phyloP scores from a whole-genome alignment of 2,113 vertebrate genomes.

The Zosterops hypoxanthus region DNA sequence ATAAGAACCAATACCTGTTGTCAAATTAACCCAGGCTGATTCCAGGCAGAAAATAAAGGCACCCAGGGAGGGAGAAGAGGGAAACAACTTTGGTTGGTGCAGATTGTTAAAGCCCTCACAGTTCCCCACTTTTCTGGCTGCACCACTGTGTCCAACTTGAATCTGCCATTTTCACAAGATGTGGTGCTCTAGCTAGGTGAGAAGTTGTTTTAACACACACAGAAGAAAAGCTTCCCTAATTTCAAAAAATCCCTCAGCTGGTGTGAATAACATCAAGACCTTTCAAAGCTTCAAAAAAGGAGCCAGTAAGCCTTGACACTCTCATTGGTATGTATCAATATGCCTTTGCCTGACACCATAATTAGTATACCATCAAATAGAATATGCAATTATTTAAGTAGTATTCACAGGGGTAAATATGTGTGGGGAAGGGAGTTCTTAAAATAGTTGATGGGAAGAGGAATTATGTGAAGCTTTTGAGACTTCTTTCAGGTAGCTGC shows the following conservation, averaged over 20 bases:
- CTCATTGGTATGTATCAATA: neutral
- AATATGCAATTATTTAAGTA: conserved; percentile 27
- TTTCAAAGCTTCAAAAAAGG: neutral
- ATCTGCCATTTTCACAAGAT: neutral
- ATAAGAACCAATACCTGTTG: rapidly evolving
- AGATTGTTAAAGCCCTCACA: neutral
- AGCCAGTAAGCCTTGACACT: neutral
- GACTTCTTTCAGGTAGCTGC: neutral
- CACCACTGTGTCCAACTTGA: neutral
- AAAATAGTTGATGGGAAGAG: neutral
- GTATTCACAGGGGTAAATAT: neutral
- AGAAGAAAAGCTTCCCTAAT: neutral
- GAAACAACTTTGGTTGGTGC: neutral
- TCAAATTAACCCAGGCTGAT: neutral
- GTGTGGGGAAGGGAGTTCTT: neutral
- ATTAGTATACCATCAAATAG: neutral
- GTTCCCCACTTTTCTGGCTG: neutral
- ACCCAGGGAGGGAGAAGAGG: neutral
- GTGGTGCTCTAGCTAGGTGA: neutral
- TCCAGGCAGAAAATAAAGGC: neutral
- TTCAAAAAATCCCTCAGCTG: neutral
- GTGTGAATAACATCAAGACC: neutral
- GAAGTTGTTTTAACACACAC: neutral
- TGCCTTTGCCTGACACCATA: neutral
- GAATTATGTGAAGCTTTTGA: neutral